Evolutionary conservation across 2,888 invertebrate genomes (phyloP).

Genomic region (Trichacis sp.): DNA sequence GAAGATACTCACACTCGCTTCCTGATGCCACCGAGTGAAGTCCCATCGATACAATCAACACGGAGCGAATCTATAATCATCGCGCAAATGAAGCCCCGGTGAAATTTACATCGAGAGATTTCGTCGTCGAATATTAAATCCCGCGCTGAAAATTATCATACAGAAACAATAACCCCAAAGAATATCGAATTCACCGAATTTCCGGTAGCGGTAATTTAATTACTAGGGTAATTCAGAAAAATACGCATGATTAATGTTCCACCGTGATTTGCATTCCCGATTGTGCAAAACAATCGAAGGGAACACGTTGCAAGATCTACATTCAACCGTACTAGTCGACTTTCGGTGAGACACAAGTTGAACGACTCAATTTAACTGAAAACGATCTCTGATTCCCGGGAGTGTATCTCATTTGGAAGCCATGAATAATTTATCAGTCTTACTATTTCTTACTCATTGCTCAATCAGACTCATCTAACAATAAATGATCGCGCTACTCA

Average conservation of each 20-base stretch:
- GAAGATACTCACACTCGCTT: conserved; percentile 38
- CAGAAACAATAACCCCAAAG: neutral
- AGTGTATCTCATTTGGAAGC: conserved; percentile 44
- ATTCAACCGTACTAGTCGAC: conserved; percentile 35
- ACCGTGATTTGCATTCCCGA: no score
- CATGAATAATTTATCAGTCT: conserved; percentile 52
- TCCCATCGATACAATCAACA: conserved; percentile 40
- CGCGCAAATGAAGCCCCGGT: conserved; percentile 29
- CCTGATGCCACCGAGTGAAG: conserved; percentile 34
- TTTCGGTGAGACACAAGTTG: conserved; percentile 34
- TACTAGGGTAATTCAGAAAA: no score
- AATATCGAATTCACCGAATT: neutral
- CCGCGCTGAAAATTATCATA: neutral
- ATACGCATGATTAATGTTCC: no score
- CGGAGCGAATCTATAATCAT: conserved; percentile 38
- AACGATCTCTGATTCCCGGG: conserved; percentile 45
- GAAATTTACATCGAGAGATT: conserved; percentile 29
- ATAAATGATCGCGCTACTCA: no score
- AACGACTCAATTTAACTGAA: conserved; percentile 45
- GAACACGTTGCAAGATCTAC: conserved; percentile 24
- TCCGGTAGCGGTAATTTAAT: no score
- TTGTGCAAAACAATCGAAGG: no score
- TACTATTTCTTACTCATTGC: no score
- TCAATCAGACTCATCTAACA: no score
- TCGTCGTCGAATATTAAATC: conserved; percentile 20